These are phyloP conservation scores for Pempheris klunzingeri DNA, from an alignment of 2,797 vertebrate genomes.

Conservation along the genomic window DNA sequence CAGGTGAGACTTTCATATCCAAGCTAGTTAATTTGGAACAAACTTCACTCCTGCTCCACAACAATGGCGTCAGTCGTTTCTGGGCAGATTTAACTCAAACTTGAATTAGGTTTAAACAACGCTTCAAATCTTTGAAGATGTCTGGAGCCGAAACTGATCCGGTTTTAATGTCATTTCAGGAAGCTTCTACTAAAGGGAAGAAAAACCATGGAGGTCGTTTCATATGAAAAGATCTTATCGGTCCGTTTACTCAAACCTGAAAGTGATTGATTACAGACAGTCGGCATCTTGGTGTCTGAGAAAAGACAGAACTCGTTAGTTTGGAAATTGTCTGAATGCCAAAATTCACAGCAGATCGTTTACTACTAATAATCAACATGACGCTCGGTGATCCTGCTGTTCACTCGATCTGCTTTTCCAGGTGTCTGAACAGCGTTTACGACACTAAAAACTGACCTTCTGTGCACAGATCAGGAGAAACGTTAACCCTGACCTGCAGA, in stretches of 20 bases:
- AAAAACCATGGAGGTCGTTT: background rate
- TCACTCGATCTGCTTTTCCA: background rate
- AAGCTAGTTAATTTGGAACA: background rate
- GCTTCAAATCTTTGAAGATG: background rate
- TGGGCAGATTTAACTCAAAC: background rate
- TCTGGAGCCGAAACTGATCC: conserved; percentile 1
- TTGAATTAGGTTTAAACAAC: background rate
- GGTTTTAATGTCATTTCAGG: too few relatives aligned
- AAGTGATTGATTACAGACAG: too few relatives aligned
- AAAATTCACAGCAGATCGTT: too few relatives aligned
- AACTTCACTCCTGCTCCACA: background rate
- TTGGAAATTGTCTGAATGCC: too few relatives aligned
- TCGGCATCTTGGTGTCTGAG: too few relatives aligned
- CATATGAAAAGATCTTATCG: too few relatives aligned
- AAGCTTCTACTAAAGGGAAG: background rate
- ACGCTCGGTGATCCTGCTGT: too few relatives aligned
- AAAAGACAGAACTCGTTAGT: too few relatives aligned
- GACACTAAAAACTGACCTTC: background rate
- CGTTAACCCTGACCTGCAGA: background rate
- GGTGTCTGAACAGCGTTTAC: background rate
- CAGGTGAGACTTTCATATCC: background rate
- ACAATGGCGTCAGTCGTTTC: background rate
- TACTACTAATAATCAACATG: background rate
- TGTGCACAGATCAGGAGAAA: too few relatives aligned
- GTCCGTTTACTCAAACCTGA: background rate